phyloP scores from a whole-genome alignment of 35 echinoderm and acorn worm genomes.

The Acanthaster planci region DNA sequence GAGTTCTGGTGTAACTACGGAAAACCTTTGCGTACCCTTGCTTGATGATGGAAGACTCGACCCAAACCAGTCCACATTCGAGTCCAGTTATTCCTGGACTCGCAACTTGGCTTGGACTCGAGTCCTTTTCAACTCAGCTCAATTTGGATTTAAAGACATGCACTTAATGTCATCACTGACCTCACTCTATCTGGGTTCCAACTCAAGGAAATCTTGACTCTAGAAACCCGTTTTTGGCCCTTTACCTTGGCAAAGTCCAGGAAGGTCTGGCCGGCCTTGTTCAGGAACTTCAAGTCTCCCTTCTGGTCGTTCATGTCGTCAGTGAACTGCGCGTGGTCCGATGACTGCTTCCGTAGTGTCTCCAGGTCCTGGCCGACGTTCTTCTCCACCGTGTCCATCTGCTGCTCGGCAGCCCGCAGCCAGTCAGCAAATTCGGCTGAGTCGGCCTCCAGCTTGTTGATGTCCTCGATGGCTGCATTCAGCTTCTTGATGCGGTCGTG shows the following conservation, averaged over 20 bases:
- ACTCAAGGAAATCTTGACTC: no score
- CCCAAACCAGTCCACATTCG: no score
- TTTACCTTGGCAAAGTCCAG: conserved; percentile 76
- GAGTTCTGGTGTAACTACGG: no score
- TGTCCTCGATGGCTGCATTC: conserved; percentile 60
- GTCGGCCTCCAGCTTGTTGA: conserved; percentile 77
- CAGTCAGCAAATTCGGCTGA: conserved; percentile 70
- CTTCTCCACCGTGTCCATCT: conserved; percentile 55
- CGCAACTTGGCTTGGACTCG: no score
- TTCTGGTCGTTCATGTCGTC: conserved; percentile 90
- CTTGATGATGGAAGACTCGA: no score
- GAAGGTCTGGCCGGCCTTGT: conserved; percentile 72
- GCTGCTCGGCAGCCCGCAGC: conserved; percentile 63
- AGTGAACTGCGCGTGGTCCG: conserved; percentile 52
- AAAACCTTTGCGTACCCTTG: no score
- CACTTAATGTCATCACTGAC: no score
- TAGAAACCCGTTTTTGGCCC: neutral
- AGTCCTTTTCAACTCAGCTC: no score
- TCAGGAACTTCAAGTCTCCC: conserved; percentile 86
- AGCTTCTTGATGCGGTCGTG: conserved; percentile 68
- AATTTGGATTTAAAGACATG: no score
- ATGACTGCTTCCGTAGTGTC: conserved; percentile 51
- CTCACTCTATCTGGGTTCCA: no score
- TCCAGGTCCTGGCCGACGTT: conserved; percentile 69
- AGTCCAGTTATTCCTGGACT: no score